These are phyloP conservation scores for Gibbula magus DNA, from an alignment of 2,888 invertebrate species.

Conservation along the genomic window DNA sequence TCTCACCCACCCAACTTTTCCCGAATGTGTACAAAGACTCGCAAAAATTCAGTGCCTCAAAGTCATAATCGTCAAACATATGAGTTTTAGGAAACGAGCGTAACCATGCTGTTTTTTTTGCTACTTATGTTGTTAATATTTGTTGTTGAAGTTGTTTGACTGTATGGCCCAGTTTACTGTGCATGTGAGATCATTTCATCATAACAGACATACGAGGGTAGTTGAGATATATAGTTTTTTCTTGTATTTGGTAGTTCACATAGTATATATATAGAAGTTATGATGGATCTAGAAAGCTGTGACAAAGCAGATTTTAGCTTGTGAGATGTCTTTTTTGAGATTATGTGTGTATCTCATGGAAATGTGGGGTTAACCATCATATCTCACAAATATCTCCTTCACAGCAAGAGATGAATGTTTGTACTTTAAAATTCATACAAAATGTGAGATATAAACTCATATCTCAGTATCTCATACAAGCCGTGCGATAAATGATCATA, in stretches of 20 bases:
- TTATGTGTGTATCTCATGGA: too few relatives aligned
- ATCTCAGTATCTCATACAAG: too few relatives aligned
- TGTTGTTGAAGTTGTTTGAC: conserved; percentile 17
- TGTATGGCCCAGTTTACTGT: background rate
- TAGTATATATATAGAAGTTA: background rate
- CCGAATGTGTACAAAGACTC: conserved; percentile 30
- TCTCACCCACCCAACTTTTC: conserved; percentile 27
- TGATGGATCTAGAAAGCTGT: too few relatives aligned
- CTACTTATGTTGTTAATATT: background rate
- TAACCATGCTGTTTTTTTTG: background rate
- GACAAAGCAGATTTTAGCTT: too few relatives aligned
- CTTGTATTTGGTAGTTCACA: conserved; percentile 1
- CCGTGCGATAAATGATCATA: too few relatives aligned
- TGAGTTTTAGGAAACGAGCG: background rate
- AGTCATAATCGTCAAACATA: background rate
- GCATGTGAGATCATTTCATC: background rate
- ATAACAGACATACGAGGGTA: background rate
- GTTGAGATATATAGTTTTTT: background rate
- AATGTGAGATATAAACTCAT: too few relatives aligned
- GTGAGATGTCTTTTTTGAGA: too few relatives aligned
- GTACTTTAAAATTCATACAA: too few relatives aligned
- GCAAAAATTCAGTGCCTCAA: conserved; percentile 30
- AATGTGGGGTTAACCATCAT: too few relatives aligned
- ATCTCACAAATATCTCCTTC: too few relatives aligned
- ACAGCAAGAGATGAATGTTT: too few relatives aligned